Base-by-base conservation (phyloP, 1,140 invertebrate species). In the Idris sp. region DNA sequence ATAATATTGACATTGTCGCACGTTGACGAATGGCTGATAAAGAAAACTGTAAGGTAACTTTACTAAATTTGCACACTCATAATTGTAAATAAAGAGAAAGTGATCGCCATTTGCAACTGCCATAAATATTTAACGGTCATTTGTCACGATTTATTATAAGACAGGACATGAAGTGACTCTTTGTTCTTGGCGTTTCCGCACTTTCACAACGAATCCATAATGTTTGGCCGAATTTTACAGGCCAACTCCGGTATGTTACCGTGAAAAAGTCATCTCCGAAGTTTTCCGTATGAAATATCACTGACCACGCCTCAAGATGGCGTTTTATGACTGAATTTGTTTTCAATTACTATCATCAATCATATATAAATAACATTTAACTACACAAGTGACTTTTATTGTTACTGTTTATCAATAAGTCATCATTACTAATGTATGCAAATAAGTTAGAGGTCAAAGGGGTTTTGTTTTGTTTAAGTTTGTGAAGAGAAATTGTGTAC, bases 271-370 rank as follows among this genome's bases (percentile, higher is more conserved):
- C 56, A 40, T n/a, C 25, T 31, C 19, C 56, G 54, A 51, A 59
- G 65, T 35, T 71, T 71, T 65, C 40, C 41, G 68, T 78, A 74
- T 72, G 68, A 75, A 75, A 78, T 80, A 80, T 77, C 78, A 78
- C 78, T 72, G 67, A 79, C 81, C 81, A 81, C 79, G 81, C 81
- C 81, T 81, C 81, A 83, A 80, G 81, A 82, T 82, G 79, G 81
- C 78, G 81, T 75, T 74, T 73, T 64, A 43, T 33, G 40, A 72
- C 48, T 83, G 76, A 80, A 83, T 81, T n/a, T n/a, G n/a, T n/a
- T n/a, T n/a, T n/a, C n/a, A n/a, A n/a, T n/a, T n/a, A n/a, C n/a
- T n/a, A n/a, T n/a, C n/a, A n/a, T n/a, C n/a, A n/a, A n/a, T n/a
- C n/a, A 25, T 25, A 25, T 25, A 25, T 4, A 25, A 25, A 25